A percentile compares a stretch with the other conserved stretches of the same genome.
phyloP scores from a whole-genome alignment of 2,888 invertebrate species.

The Calameuta filiformis region DNA sequence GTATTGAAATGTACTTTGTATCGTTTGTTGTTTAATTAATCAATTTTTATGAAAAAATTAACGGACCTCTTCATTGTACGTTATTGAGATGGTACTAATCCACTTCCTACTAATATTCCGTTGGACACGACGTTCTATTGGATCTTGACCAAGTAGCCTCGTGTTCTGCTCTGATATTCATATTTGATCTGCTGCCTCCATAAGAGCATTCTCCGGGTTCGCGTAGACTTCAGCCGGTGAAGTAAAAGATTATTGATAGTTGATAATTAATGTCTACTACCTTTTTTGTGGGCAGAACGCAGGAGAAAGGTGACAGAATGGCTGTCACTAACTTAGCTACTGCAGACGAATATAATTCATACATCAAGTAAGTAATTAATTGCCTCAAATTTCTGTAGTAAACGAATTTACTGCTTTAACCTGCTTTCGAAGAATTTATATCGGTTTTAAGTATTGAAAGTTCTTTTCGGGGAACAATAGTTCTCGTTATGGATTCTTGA shows the following conservation, averaged over 20 bases:
- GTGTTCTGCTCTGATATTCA: neutral
- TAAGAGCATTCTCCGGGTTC: slow-evolving; percentile 27
- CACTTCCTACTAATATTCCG: slow-evolving; percentile 4
- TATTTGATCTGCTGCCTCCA: slow-evolving; percentile 28
- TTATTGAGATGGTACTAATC: neutral
- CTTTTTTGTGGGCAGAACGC: slow-evolving; percentile 8
- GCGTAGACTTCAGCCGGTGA: slow-evolving; percentile 32
- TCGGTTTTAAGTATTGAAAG: neutral
- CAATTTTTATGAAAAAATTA: neutral
- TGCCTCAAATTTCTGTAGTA: neutral
- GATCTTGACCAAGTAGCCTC: neutral
- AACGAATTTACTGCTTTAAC: neutral
- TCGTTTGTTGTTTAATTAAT: neutral
- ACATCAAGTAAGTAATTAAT: slow-evolving; percentile 59
- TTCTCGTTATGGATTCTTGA: neutral
- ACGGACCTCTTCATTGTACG: neutral
- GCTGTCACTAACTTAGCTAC: slow-evolving; percentile 68
- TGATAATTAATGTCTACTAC: neutral
- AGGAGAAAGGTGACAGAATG: slow-evolving; percentile 62
- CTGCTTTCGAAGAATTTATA: neutral
- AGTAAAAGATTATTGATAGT: neutral
- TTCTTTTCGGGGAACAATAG: neutral
- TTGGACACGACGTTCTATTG: neutral
- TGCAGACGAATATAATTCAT: slow-evolving; percentile 68
- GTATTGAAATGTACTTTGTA: neutral